Evolutionary conservation across 2,888 invertebrate genomes (phyloP).

Genomic region (Drosophila dives): DNA sequence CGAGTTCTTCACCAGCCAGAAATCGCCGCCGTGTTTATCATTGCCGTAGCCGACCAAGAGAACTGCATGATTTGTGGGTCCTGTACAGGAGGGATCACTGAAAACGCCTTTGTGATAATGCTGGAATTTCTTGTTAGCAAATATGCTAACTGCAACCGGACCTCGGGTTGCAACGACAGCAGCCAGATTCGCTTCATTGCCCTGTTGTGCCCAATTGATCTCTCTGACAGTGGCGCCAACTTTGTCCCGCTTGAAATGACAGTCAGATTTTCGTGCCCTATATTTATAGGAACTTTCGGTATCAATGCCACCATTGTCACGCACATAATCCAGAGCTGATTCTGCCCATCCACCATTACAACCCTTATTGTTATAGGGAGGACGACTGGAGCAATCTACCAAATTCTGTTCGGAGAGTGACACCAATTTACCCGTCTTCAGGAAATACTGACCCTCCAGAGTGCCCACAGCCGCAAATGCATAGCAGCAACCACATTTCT

Average conservation of each 20-base stretch:
- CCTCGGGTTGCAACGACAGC: conserved; percentile 92
- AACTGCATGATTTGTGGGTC: conserved; percentile 89
- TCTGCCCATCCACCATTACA: conserved; percentile 91
- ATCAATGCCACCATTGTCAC: conserved; percentile 93
- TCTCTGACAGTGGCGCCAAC: conserved; percentile 92
- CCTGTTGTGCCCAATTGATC: conserved; percentile 88
- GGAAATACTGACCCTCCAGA: conserved; percentile 94
- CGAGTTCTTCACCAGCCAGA: conserved; percentile 91
- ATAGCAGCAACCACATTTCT: conserved; percentile 95
- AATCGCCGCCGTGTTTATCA: conserved; percentile 85
- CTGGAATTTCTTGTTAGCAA: conserved; percentile 93
- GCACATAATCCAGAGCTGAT: conserved; percentile 92
- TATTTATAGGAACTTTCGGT: conserved; percentile 95
- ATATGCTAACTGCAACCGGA: conserved; percentile 93
- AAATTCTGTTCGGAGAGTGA: conserved; percentile 96
- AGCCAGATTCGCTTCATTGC: conserved; percentile 89
- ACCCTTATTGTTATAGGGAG: conserved; percentile 89
- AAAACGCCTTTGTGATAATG: conserved; percentile 92
- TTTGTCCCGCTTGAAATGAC: conserved; percentile 87
- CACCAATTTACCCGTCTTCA: conserved; percentile 89
- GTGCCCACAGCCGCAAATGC: conserved; percentile 96
- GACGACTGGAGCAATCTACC: conserved; percentile 91
- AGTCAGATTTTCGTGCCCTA: conserved; percentile 88
- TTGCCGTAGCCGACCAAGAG: conserved; percentile 82
- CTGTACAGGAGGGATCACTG: conserved; percentile 90